Evolutionary conservation across 2,797 vertebrate genomes (phyloP), one percentile per base, ranked within the genome.

Genomic region (Sebastiscus tertius): DNA sequence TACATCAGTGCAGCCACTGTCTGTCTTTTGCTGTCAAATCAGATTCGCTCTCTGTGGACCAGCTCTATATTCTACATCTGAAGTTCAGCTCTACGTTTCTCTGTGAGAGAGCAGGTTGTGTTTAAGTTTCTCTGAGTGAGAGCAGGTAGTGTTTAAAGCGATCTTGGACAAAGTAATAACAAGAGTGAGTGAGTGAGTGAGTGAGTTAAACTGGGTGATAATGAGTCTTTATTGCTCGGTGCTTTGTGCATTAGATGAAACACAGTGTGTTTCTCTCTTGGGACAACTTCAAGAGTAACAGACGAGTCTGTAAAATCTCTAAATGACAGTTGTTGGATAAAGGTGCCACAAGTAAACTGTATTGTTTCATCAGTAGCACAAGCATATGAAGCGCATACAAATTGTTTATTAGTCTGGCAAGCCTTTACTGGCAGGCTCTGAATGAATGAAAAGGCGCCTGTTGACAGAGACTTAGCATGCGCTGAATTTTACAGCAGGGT

Each of bases 21-120:
- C 77, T 82, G 69, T 69, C 33, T 80, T 42, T 76, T 55, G 62
- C 82, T 85, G 80, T 88, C 80, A 77, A 69, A 81, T 83, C 59
- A 60, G 55, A 54, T 52, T 69, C n/a, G 1, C 63, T 87, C 80
- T 79, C 67, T 54, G 39, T 72, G 69, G 75, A 81, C 14, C 60
- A 39, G 36, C 75, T 72, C 63, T 20, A 9, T 42, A 64, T 85
- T 80, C 78, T 33, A 76, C 31, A 61, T 77, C 31, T 39, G 22
- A 8, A 10, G 16, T 79, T 80, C 8, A n/a, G 72, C 69, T 77
- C 24, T 13, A 46, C 1, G 2, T 42, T 42, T 42, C 39, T 42
- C 42, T 46, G 42, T 46, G 42, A 46, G 42, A 18, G 16, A 46
- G 42, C 42, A 46, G 42, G 42, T 46, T 0, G 42, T 46, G 6